These are phyloP conservation scores for Automeris io DNA, from an alignment of 2,888 invertebrate genomes.

Conservation along the genomic window DNA sequence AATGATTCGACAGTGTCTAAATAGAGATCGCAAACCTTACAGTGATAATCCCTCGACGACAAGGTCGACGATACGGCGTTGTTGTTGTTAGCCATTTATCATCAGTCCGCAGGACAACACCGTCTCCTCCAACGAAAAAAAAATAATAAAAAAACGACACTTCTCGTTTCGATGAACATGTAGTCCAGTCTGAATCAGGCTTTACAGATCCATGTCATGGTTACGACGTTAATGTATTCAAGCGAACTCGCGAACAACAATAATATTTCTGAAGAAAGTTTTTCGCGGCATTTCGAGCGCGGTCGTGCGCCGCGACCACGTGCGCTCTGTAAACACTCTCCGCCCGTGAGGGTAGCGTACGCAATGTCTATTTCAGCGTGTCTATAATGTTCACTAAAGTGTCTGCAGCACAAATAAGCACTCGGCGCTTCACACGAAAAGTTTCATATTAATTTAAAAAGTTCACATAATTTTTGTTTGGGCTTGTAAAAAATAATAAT, in stretches of 20 bases:
- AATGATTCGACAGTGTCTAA: conserved; percentile 86
- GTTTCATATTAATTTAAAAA: conserved; percentile 24
- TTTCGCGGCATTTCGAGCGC: conserved; percentile 71
- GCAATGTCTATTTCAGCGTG: background rate
- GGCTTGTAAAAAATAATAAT: background rate
- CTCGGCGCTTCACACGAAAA: conserved; percentile 27
- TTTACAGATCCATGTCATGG: conserved; percentile 64
- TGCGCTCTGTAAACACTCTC: conserved; percentile 65
- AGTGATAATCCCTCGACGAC: conserved; percentile 80
- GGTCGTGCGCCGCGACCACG: conserved; percentile 57
- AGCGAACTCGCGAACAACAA: conserved; percentile 36
- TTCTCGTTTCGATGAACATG: conserved; percentile 61
- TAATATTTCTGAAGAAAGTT: conserved; percentile 66
- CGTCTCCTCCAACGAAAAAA: conserved; percentile 74
- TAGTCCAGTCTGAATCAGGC: conserved; percentile 55
- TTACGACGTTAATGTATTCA: conserved; percentile 39
- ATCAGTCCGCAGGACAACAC: conserved; percentile 64
- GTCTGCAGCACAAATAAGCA: conserved; percentile 21
- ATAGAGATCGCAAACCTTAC: conserved; percentile 85
- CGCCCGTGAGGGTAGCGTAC: conserved; percentile 17
- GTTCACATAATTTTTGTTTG: conserved; percentile 28
- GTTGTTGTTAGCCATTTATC: conserved; percentile 76
- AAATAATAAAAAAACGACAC: conserved; percentile 68
- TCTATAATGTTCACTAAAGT: conserved; percentile 3
- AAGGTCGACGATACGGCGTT: conserved; percentile 72